Evolutionary conservation across 1,140 invertebrate species (phyloP).

Genomic region (Macrobrachium nipponense): DNA sequence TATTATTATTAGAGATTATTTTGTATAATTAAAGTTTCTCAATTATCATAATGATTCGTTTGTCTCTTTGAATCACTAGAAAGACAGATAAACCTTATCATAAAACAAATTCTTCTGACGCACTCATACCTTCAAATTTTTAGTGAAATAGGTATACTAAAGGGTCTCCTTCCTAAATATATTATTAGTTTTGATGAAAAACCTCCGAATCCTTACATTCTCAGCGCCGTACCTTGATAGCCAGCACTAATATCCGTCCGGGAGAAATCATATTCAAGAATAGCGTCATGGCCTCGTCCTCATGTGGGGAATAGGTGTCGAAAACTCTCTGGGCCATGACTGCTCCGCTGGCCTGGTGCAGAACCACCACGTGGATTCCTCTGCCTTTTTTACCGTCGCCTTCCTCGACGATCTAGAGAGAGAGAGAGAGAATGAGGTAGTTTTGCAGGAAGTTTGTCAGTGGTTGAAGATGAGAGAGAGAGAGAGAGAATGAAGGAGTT

Average conservation of each 20-base stretch:
- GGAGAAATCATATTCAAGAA: slow-evolving; percentile 77
- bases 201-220: not conserved
- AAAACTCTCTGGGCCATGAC: slow-evolving; percentile 76
- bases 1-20: no score
- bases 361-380: slow-evolving; percentile 75
- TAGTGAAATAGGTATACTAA: not conserved
- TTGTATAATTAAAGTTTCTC: no score
- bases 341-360: slow-evolving; percentile 75
- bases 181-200: not conserved
- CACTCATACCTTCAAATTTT: no score
- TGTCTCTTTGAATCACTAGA: no score
- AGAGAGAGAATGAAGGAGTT: no score
- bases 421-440: not conserved
- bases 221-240: slow-evolving; percentile 72
- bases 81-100: no score
- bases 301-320: slow-evolving; percentile 77
- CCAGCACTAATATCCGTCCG: slow-evolving; percentile 75
- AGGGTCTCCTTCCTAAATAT: not conserved
- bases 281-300: slow-evolving; percentile 76
- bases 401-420: slow-evolving; percentile 74
- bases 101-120: no score
- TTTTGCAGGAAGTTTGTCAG: no score
- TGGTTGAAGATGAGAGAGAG: no score
- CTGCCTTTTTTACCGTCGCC: slow-evolving; percentile 72
- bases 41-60: no score